These are phyloP conservation scores for Sisor rabdophorus DNA, from an alignment of 2,113 vertebrate genomes.

Conservation along the genomic window DNA sequence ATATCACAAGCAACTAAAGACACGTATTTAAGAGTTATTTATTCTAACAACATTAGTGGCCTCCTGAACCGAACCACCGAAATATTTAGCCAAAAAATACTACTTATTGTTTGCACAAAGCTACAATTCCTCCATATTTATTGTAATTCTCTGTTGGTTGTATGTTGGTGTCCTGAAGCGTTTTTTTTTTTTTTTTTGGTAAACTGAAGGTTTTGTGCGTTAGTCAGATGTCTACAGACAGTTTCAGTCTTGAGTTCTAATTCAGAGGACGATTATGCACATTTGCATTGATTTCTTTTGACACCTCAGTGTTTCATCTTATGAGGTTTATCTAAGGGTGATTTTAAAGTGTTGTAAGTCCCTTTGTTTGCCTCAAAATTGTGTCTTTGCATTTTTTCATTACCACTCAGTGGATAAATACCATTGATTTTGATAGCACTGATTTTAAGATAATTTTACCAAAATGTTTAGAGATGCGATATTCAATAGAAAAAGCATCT, in stretches of 20 bases:
- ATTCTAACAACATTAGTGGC: constrained; percentile 32
- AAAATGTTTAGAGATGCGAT: constrained; percentile 48
- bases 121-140: constrained; percentile 34
- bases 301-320: constrained; percentile 22
- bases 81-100: constrained; percentile 49
- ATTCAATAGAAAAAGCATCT: constrained; percentile 47
- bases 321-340: constrained; percentile 31
- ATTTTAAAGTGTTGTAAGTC: constrained; percentile 29
- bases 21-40: constrained; percentile 46
- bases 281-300: constrained; percentile 16
- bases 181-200: constrained; percentile 10
- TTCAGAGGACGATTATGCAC: constrained; percentile 11
- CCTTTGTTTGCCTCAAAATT: constrained; percentile 38
- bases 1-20: constrained; percentile 46
- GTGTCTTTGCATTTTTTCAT: constrained; percentile 33
- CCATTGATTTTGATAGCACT: constrained; percentile 67
- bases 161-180: constrained; percentile 26
- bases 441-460: constrained; percentile 49
- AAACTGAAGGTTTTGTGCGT: constrained; percentile 27
- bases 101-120: constrained; percentile 38
- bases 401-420: constrained; percentile 58
- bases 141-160: constrained; percentile 36
- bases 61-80: constrained; percentile 34
- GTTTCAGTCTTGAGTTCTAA: constrained; percentile 14
- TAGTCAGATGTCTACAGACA: constrained; percentile 1